Base-by-base conservation (phyloP, 1,140 invertebrate genomes). In the Dendroctonus ponderosae region DNA sequence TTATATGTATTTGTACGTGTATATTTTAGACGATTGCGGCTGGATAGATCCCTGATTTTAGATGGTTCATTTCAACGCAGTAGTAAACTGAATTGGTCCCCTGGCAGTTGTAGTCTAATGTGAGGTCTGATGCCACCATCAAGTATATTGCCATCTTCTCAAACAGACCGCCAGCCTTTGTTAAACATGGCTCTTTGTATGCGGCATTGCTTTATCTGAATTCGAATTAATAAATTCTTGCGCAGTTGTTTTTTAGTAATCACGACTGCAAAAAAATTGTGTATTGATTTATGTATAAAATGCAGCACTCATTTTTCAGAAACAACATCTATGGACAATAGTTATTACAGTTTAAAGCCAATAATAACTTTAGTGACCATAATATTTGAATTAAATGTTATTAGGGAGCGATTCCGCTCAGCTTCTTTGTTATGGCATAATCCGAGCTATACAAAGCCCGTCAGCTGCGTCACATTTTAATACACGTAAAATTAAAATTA, bases 401-500 rank as follows among this genome's bases (percentile, higher is more conserved):
- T 72, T 72, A 72, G 67, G 67, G 71, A 66, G 68, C 67, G 71
- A 75, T 76, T 76, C 71, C 67, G 69, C 68, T 62, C 60, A 64
- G 63, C 73, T 73, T 70, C 74, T 76, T 74, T 75, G 71, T 74
- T 74, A 69, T 59, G 65, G 71, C 70, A 61, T 75, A 75, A 76
- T 76, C 73, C 71, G 68, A 69, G 69, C 42, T 60, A 66, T 67
- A 72, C 69, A 71, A 60, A 62, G 52, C 52, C 69, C 77, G 79
- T 81, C 80, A 82, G 80, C 80, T 82, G 80, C 74, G 78, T 75
- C 74, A 72, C 74, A 79, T 83, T 83, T 82, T 82, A 82, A 83
- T 83, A 83, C 80, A 82, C 80, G 81, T 79, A 78, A 84, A 83
- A 83, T 84, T 82, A 83, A 84, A 83, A 83, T 83, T 83, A 82